Conservation (phyloP, 2,113 vertebrate species). For the Nannobrachium achirus region DNA sequence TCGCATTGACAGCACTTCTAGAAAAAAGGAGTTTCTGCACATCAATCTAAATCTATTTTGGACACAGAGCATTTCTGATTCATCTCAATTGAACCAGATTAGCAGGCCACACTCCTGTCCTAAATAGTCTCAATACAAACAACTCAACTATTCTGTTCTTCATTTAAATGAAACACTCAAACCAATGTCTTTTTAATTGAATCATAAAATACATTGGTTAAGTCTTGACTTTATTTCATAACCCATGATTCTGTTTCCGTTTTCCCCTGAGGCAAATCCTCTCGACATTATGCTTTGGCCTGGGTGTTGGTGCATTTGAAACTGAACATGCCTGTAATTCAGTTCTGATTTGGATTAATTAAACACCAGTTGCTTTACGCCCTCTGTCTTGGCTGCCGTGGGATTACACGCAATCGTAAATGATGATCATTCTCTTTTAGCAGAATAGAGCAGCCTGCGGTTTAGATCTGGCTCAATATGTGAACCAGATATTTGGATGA, state of each 20-base stretch:
- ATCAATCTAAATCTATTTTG: not conserved
- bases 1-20: not conserved
- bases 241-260: slow-evolving; percentile 8
- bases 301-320: slow-evolving; percentile 8
- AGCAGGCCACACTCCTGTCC: not conserved
- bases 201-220: not conserved
- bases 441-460: slow-evolving; percentile 8
- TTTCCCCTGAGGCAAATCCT: slow-evolving; percentile 3
- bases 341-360: slow-evolving; percentile 25
- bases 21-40: not conserved
- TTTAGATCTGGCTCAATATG: slow-evolving; percentile 6
- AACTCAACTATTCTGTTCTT: not conserved
- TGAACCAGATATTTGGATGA: not conserved
- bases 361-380: slow-evolving; percentile 21
- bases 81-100: not conserved
- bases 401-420: slow-evolving; percentile 16
- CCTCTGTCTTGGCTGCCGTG: not conserved
- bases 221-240: not conserved
- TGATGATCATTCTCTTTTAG: not conserved
- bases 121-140: not conserved
- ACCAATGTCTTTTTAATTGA: not conserved
- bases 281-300: not conserved
- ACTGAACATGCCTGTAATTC: slow-evolving; percentile 6
- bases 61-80: no score
- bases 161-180: not conserved